These are phyloP conservation scores for Pempheris klunzingeri DNA, from an alignment of 2,797 vertebrate genomes.

Conservation along the genomic window DNA sequence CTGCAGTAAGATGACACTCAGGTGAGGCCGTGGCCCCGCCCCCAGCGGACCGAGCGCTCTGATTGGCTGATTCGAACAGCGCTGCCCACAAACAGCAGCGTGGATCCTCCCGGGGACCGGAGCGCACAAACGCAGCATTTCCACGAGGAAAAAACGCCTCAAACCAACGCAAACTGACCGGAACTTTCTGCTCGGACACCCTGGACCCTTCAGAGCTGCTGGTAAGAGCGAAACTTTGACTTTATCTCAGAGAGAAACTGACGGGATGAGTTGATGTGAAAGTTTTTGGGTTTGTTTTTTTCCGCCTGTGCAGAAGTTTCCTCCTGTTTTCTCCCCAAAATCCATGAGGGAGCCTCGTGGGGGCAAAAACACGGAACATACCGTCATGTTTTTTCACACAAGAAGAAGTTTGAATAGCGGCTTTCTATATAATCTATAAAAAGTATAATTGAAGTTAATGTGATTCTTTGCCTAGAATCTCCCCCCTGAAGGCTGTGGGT, in stretches of 20 bases:
- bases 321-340: slow-evolving; percentile 17
- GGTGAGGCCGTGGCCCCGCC: slow-evolving; percentile 69
- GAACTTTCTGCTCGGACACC: not conserved
- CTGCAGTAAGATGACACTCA: slow-evolving; percentile 58
- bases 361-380: not conserved
- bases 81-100: slow-evolving; percentile 62
- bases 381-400: not conserved
- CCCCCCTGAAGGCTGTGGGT: not conserved
- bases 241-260: accelerated
- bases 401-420: no score
- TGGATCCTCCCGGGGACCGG: not conserved
- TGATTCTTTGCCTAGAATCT: no score
- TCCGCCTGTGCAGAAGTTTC: not conserved
- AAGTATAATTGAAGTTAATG: not conserved
- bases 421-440: no score
- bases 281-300: no score
- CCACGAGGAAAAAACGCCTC: not conserved
- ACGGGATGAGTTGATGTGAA: not conserved
- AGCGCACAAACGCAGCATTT: not conserved
- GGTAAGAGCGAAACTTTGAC: slow-evolving; percentile 52
- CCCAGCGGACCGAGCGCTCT: slow-evolving; percentile 31
- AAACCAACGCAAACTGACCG: accelerated
- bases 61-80: slow-evolving; percentile 86
- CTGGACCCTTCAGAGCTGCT: not conserved
- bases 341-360: slow-evolving; percentile 64